Percentiles rank a stretch among this genome's conserved stretches.
These are phyloP conservation scores for Leptinotarsa texana DNA, from an alignment of 1,140 invertebrate species.

Conservation along the genomic window DNA sequence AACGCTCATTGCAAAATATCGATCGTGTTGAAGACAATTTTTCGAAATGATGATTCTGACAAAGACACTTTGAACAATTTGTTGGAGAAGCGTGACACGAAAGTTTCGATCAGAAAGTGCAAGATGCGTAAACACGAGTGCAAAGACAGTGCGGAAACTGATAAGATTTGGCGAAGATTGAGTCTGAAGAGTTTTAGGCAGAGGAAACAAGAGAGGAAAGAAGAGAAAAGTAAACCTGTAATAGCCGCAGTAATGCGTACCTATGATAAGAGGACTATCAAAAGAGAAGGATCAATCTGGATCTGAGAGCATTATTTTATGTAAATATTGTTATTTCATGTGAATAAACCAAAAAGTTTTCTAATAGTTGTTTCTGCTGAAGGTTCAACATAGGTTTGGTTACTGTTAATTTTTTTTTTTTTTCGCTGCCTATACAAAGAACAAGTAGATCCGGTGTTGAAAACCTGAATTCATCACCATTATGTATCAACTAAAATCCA, in stretches of 20 bases:
- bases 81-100: slow-evolving; percentile 15
- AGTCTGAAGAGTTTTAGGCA: slow-evolving; percentile 38
- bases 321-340: neutral
- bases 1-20: slow-evolving; percentile 14
- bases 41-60: neutral
- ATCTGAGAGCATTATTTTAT: neutral
- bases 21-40: slow-evolving; percentile 20
- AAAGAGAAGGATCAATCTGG: slow-evolving; percentile 13
- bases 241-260: slow-evolving; percentile 41
- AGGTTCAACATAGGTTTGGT: too few relatives aligned
- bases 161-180: slow-evolving; percentile 37
- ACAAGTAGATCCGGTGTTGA: too few relatives aligned
- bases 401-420: too few relatives aligned
- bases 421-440: too few relatives aligned
- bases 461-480: too few relatives aligned
- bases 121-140: slow-evolving; percentile 5
- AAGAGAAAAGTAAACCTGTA: slow-evolving; percentile 37
- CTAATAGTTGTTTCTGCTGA: too few relatives aligned
- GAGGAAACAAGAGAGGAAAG: slow-evolving; percentile 35
- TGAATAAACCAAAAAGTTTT: too few relatives aligned
- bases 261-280: slow-evolving; percentile 36
- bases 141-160: slow-evolving; percentile 1
- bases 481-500: too few relatives aligned
- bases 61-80: slow-evolving; percentile 21
- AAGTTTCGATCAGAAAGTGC: neutral